Percentiles rank a stretch among this genome's conserved stretches.
These are phyloP conservation scores for Cybosia mesomella DNA, from an alignment of 2,888 invertebrate genomes.

Conservation along the genomic window DNA sequence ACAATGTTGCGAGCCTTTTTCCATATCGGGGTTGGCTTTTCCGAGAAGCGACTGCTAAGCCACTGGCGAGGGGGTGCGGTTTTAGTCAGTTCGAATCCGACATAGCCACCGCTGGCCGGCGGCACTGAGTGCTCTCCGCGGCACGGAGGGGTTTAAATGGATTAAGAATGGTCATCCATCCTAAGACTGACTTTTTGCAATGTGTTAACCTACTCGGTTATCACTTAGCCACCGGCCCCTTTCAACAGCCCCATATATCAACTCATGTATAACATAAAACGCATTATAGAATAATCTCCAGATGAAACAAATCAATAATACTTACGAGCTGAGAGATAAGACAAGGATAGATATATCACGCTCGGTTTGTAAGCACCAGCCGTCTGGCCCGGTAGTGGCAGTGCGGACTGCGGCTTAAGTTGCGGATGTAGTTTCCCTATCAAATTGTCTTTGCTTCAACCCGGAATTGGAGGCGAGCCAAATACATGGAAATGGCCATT, in stretches of 20 bases:
- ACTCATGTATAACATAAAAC: background rate
- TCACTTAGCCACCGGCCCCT: no score
- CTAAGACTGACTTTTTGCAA: no score
- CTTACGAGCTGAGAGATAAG: background rate
- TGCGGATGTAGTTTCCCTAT: conserved; percentile 14
- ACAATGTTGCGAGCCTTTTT: no score
- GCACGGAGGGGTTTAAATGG: no score
- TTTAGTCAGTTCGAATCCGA: no score
- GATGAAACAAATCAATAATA: conserved; percentile 1
- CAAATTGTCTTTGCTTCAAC: conserved; percentile 4
- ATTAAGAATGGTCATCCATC: no score
- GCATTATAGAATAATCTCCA: background rate
- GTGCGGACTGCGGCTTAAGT: conserved; percentile 4
- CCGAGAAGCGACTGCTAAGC: no score
- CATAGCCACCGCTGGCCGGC: no score
- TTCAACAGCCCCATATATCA: background rate
- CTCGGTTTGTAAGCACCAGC: background rate
- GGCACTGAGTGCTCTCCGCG: no score
- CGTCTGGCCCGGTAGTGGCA: background rate
- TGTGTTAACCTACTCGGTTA: no score
- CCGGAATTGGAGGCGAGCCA: conserved; percentile 15
- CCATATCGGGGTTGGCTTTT: no score
- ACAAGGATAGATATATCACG: background rate
- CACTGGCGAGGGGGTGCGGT: no score
- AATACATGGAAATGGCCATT: background rate